These are phyloP conservation scores for Drosophila subpulchrella DNA, from an alignment of 1,140 invertebrate genomes.

Conservation along the genomic window DNA sequence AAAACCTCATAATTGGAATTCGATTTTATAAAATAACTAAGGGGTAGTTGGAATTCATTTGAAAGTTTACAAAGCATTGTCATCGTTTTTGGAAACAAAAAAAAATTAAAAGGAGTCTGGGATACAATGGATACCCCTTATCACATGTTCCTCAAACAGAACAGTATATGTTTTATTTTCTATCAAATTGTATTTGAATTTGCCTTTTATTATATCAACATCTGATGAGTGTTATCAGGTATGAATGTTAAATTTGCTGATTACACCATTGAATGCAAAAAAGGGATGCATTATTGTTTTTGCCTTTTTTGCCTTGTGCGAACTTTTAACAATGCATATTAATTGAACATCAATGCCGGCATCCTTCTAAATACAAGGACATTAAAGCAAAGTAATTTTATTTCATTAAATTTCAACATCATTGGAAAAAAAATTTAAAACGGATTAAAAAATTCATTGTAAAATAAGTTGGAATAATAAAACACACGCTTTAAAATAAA, in stretches of 20 bases:
- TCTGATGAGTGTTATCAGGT: background rate
- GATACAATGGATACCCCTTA: too few relatives aligned
- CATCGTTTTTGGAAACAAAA: background rate
- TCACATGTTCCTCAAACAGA: too few relatives aligned
- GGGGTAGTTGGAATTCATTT: background rate
- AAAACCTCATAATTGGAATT: constrained; percentile 32
- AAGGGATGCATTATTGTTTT: constrained; percentile 25
- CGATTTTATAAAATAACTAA: background rate
- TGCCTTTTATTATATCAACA: background rate
- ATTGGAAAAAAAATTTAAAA: background rate
- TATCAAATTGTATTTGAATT: background rate
- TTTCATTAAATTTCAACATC: constrained; percentile 15
- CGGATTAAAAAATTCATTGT: background rate
- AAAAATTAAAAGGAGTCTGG: too few relatives aligned
- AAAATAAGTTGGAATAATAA: background rate
- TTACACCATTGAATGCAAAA: background rate
- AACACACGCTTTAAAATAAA: background rate
- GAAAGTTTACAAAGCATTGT: background rate
- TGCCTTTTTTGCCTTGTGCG: constrained; percentile 31
- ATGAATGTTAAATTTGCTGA: background rate
- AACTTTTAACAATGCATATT: constrained; percentile 69
- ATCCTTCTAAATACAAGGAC: constrained; percentile 48
- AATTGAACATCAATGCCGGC: constrained; percentile 48
- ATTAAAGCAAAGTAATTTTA: constrained; percentile 31
- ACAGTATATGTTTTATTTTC: too few relatives aligned